A percentile compares a stretch with the other conserved stretches of the same genome.
Evolutionary conservation across 2,888 invertebrate genomes (phyloP).

Genomic region (Pammene fasciana): DNA sequence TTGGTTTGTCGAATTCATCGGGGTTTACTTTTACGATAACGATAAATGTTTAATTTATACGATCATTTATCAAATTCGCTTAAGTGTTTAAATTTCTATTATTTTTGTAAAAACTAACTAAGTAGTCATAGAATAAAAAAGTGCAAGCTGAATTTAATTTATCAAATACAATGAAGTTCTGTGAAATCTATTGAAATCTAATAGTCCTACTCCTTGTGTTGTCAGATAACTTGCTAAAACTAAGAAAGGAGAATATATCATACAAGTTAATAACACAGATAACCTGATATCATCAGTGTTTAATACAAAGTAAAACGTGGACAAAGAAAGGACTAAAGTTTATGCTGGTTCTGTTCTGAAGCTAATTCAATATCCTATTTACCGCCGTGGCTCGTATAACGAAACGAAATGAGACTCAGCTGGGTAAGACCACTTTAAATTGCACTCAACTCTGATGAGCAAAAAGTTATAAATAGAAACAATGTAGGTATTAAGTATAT

Average conservation of each 20-base stretch:
- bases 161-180: too few species aligned
- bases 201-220: too few species aligned
- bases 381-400: neutral
- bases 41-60: neutral
- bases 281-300: too few species aligned
- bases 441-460: neutral
- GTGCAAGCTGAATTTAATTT: too few species aligned
- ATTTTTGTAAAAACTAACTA: neutral
- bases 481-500: neutral
- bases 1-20: conserved; percentile 8
- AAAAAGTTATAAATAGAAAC: neutral
- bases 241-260: too few species aligned
- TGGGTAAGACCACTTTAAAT: conserved; percentile 3
- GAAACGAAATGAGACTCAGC: neutral
- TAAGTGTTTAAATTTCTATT: neutral
- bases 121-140: too few species aligned
- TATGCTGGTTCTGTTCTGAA: neutral
- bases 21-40: neutral
- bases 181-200: too few species aligned
- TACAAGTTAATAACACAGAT: too few species aligned
- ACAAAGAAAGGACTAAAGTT: too few species aligned
- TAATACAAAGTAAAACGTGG: too few species aligned
- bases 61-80: neutral
- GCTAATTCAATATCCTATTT: conserved; percentile 5
- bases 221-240: too few species aligned